Base-by-base conservation (phyloP, 1,140 invertebrate genomes). In the Zelostemma sp. region DNA sequence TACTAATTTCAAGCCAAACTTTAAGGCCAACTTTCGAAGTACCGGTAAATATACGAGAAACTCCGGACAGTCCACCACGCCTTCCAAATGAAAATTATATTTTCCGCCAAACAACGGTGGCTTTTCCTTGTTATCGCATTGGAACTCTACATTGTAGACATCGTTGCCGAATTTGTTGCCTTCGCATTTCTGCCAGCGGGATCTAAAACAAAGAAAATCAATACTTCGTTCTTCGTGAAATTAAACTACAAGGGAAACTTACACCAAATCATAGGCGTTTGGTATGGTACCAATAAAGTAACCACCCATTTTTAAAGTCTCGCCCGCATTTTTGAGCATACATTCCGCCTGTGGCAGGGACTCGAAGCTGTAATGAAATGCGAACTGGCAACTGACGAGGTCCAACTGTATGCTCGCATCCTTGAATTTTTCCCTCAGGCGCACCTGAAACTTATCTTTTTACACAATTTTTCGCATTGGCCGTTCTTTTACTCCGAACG, bases 221-320 rank as follows among this genome's bases (percentile, higher is more conserved):
- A 28, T 28, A 28, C 25, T 28, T 28, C 8, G 25, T 28, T 28
- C 8, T 4, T 8, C 8, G 3, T 28, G 3, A 4, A 8, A 28
- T 28, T 8, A 28, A 28, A 28, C 25, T 28, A 4, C 25, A 8
- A 28, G 8, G 8, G 8, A n/a, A 35, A 35, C 89, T 87, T 86
- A 93, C 87, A 99, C 90, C 59, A 99, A 92, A 81, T 97, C 93
- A 86, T 94, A 89, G 8, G 96, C 92, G 90, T 99, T 92, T 18
- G 97, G 96, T 56, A 97, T 94, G 1, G 97, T 99, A 17, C 97
- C 97, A 81, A 99, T 96, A 79, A 99, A 99, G 82, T 91, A 97
- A 5, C 98, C 97, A 47, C 95, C 97, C 0, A 91, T 89, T 68
- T 89, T 88, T 2, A 99, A 86, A 80, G 91, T 93, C 81, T 98